Conservation (phyloP, 2,888 invertebrate genomes). For the Aromia moschata region DNA sequence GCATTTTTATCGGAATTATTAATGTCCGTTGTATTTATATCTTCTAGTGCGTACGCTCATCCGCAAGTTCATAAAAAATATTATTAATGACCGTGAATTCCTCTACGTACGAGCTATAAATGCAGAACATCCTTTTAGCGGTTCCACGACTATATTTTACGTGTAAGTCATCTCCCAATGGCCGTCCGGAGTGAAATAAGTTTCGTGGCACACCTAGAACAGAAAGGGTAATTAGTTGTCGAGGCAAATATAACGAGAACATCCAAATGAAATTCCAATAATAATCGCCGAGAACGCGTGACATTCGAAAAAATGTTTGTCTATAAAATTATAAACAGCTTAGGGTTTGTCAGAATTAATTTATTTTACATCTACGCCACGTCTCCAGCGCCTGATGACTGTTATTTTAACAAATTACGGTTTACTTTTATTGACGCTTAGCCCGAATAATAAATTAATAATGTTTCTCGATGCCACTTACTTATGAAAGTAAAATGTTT, state of each 20-base stretch:
- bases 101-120: conserved; percentile 10
- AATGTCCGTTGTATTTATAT: conserved; percentile 13
- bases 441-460: background rate
- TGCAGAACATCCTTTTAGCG: conserved; percentile 9
- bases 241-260: background rate
- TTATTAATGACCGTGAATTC: conserved; percentile 18
- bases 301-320: background rate
- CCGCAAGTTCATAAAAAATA: conserved; percentile 13
- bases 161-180: conserved; percentile 8
- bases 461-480: background rate
- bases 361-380: background rate
- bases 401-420: background rate
- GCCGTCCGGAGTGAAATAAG: conserved; percentile 1
- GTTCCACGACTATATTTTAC: conserved; percentile 2
- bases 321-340: background rate
- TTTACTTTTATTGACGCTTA: background rate
- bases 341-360: background rate
- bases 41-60: conserved; percentile 9
- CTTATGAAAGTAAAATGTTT: too few species aligned
- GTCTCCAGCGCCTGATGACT: background rate
- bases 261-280: background rate
- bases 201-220: conserved; percentile 4
- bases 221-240: background rate
- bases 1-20: conserved; percentile 15
- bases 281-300: background rate